Evolutionary conservation across 1,140 invertebrate species (phyloP).

Genomic region (Trissolcus basalis): DNA sequence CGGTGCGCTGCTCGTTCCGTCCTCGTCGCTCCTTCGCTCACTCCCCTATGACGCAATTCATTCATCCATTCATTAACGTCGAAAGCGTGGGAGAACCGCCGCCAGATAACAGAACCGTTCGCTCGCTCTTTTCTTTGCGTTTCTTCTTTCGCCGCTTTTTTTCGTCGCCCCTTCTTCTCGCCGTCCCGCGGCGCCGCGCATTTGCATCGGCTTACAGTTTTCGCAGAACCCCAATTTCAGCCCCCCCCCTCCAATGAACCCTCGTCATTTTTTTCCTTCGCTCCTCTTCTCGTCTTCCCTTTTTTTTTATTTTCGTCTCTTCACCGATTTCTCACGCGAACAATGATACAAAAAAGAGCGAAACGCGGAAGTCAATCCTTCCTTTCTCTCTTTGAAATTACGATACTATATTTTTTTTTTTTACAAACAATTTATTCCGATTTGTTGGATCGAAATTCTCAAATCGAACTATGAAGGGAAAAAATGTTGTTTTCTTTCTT

Average conservation of each 20-base stretch:
- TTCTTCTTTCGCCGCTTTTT: conserved; percentile 18
- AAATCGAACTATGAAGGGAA: too few species aligned
- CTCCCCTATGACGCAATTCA: conserved; percentile 54
- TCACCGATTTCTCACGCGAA: not conserved
- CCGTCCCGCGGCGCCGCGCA: conserved; percentile 13
- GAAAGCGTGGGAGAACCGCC: conserved; percentile 54
- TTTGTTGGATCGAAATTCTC: too few species aligned
- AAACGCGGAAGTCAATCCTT: not conserved
- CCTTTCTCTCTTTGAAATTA: not conserved
- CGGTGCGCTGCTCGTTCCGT: conserved; percentile 15
- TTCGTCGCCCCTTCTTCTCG: not conserved
- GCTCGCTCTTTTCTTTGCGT: conserved; percentile 18
- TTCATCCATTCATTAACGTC: conserved; percentile 59
- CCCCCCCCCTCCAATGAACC: conserved; percentile 3
- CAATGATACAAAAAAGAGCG: not conserved
- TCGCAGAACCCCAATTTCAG: conserved; percentile 33
- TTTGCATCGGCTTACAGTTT: conserved; percentile 32
- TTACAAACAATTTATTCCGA: too few species aligned
- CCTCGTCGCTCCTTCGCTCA: conserved; percentile 13
- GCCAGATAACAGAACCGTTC: conserved; percentile 46
- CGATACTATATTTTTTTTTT: not conserved
- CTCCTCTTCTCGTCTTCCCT: not conserved
- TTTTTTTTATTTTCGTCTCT: not conserved
- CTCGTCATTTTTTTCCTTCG: conserved; percentile 12
- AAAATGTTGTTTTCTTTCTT: too few species aligned